phyloP scores from a whole-genome alignment of 2,797 vertebrate species.

The Nasua narica region DNA sequence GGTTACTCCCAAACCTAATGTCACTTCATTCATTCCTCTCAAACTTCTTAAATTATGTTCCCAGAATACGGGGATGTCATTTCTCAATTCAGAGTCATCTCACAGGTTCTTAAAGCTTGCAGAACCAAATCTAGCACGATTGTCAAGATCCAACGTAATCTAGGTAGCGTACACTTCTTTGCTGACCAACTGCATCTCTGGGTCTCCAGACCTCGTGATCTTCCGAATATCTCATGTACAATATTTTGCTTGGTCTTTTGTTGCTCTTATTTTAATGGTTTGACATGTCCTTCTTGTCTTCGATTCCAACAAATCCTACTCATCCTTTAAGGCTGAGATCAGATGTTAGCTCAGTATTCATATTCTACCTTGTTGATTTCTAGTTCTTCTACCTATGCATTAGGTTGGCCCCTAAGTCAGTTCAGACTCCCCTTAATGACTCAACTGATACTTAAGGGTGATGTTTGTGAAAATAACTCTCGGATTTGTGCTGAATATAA shows the following conservation, averaged over 20 bases:
- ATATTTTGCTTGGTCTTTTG: not conserved
- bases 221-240: not conserved
- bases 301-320: not conserved
- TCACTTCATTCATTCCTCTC: not conserved
- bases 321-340: not conserved
- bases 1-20: not conserved
- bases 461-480: not conserved
- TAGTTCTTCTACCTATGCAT: not conserved
- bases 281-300: not conserved
- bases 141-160: not conserved
- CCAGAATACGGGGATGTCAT: not conserved
- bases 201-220: not conserved
- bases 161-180: not conserved
- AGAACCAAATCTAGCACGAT: not conserved
- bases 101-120: not conserved
- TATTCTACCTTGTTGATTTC: not conserved
- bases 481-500: not conserved
- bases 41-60: not conserved
- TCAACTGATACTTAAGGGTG: not conserved
- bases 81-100: slow-evolving; percentile 7
- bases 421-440: not conserved
- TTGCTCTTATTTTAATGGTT: not conserved
- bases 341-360: not conserved
- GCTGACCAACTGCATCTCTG: not conserved
- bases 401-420: not conserved